phyloP scores from a whole-genome alignment of 2,888 invertebrate species.

The Brachyopa scutellaris region DNA sequence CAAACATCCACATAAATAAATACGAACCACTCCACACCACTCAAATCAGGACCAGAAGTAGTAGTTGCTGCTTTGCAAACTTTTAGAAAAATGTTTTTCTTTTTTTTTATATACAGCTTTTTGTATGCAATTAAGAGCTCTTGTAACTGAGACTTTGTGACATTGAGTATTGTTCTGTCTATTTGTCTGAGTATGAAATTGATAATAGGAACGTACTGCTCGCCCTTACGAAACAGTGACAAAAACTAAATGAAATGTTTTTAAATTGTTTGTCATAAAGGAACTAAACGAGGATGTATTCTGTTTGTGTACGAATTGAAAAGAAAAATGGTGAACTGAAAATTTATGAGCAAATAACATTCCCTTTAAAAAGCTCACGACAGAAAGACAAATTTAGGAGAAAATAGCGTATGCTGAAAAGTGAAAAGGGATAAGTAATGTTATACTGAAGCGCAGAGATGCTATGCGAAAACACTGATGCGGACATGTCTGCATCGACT shows the following conservation, averaged over 20 bases:
- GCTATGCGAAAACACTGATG: no score
- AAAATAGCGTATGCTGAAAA: neutral
- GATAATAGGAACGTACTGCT: conserved; percentile 13
- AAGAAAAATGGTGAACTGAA: neutral
- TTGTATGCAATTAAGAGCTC: conserved; percentile 34
- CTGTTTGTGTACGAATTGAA: no score
- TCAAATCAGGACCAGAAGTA: conserved; percentile 54
- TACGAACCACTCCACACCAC: conserved; percentile 38
- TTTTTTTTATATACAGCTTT: conserved; percentile 2
- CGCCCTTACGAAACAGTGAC: neutral
- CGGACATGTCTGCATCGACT: no score
- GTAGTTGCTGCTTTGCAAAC: conserved; percentile 43
- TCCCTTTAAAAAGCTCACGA: neutral
- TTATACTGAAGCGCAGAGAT: neutral
- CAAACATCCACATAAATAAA: conserved; percentile 46
- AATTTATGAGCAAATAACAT: neutral
- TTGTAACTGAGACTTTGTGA: conserved; percentile 44
- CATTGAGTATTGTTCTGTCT: conserved; percentile 35
- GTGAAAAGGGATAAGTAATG: conserved; percentile 1
- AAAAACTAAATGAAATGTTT: conserved; percentile 29
- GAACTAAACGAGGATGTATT: no score
- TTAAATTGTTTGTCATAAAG: neutral
- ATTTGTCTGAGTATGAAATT: conserved; percentile 32
- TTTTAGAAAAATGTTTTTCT: conserved; percentile 36
- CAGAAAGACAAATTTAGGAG: neutral